phyloP scores from a whole-genome alignment of 2,888 invertebrate species.

The Liodrosophila aerea region DNA sequence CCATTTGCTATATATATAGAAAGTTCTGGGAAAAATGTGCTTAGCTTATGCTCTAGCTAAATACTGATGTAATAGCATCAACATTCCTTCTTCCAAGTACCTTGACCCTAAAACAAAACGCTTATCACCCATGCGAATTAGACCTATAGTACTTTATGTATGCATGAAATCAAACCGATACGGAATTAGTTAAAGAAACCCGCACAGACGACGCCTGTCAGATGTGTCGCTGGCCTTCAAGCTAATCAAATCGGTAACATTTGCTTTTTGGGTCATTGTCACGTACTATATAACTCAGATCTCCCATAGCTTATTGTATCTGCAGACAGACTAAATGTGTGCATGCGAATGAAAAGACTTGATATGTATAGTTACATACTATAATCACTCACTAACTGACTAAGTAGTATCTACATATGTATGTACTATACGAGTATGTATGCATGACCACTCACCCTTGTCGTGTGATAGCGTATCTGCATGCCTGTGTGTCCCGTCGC shows the following conservation, averaged over 20 bases:
- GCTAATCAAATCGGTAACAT: conserved; percentile 34
- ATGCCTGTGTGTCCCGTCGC: conserved; percentile 90
- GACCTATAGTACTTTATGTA: too few relatives aligned
- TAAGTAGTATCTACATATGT: background rate
- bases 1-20: too few relatives aligned
- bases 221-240: conserved; percentile 51
- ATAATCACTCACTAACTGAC: too few relatives aligned
- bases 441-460: conserved; percentile 82
- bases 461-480: conserved; percentile 91
- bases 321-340: too few relatives aligned
- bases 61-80: too few relatives aligned
- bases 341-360: background rate
- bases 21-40: too few relatives aligned
- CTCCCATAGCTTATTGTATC: background rate
- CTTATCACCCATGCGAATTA: too few relatives aligned
- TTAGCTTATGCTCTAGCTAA: too few relatives aligned
- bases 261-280: conserved; percentile 52
- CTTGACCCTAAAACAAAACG: too few relatives aligned
- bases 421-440: background rate
- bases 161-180: background rate
- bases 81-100: too few relatives aligned
- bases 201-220: conserved; percentile 1
- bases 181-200: background rate
- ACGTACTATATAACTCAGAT: background rate
- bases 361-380: too few relatives aligned